These are phyloP conservation scores for Plecturocebus donacophilus DNA, from an alignment of 2,113 vertebrate genomes.

Conservation along the genomic window DNA sequence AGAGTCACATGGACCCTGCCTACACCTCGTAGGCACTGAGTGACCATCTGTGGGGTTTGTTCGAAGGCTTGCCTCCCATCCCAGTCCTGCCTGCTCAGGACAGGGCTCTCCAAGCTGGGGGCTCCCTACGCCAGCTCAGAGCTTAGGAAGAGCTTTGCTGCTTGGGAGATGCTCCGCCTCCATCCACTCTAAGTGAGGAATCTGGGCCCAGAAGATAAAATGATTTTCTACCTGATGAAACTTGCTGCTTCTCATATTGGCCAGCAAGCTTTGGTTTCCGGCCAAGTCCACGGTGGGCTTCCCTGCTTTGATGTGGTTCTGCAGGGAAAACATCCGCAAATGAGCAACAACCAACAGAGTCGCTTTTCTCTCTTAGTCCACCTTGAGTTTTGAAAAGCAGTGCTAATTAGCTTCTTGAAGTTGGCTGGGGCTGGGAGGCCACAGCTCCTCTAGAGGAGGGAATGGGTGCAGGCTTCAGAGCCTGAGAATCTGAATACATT, in stretches of 20 bases:
- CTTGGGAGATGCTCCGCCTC: conserved; percentile 1
- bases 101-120: neutral
- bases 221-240: conserved; percentile 70
- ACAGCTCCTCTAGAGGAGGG: neutral
- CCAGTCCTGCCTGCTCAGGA: neutral
- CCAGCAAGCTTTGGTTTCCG: conserved; percentile 70
- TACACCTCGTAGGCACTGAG: neutral
- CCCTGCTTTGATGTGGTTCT: conserved; percentile 78
- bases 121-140: neutral
- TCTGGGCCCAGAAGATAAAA: conserved; percentile 74
- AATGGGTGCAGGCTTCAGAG: neutral
- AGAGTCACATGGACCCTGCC: neutral
- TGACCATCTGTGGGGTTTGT: neutral
- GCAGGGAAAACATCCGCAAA: conserved; percentile 76
- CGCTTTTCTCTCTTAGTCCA: conserved; percentile 63
- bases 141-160: conserved; percentile 20
- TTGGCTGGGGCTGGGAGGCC: neutral
- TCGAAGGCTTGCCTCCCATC: neutral
- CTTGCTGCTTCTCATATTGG: conserved; percentile 74
- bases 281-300: conserved; percentile 78
- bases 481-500: neutral
- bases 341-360: conserved; percentile 67
- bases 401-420: conserved; percentile 66
- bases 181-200: conserved; percentile 45
- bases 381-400: conserved; percentile 34